Percentiles rank a stretch among this genome's conserved stretches.
Evolutionary conservation across 2,113 vertebrate genomes (phyloP).

Genomic region (Ceratotherium simum): DNA sequence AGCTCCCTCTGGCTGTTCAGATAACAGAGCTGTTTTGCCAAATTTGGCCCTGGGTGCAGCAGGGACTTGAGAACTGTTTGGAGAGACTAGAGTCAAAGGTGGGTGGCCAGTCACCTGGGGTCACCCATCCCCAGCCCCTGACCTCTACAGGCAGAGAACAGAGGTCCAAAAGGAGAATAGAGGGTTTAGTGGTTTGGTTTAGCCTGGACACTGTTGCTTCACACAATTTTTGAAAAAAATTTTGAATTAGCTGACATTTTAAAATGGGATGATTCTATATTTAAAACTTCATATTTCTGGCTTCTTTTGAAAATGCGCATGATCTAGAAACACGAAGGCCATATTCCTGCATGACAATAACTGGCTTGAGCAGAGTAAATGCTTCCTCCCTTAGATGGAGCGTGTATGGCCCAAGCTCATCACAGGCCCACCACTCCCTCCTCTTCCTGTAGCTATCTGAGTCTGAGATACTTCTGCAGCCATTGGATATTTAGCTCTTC

Average conservation of each 20-base stretch:
- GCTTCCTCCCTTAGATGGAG: background rate
- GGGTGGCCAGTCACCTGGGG: background rate
- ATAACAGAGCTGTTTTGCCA: no score
- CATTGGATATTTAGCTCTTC: background rate
- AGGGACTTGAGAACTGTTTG: background rate
- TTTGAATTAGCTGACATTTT: background rate
- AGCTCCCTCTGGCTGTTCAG: background rate
- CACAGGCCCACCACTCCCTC: background rate
- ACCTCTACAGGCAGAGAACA: background rate
- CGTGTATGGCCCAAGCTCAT: rapidly evolving
- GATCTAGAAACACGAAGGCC: background rate
- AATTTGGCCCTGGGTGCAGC: background rate
- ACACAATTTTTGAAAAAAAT: background rate
- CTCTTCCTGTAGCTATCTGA: background rate
- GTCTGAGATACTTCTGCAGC: background rate
- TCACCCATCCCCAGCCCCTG: background rate
- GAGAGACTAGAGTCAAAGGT: background rate
- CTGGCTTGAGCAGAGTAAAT: background rate
- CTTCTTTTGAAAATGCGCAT: background rate
- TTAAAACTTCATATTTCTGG: background rate
- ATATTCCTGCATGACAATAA: background rate
- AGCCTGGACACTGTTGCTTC: background rate
- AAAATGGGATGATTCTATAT: background rate
- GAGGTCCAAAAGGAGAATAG: background rate
- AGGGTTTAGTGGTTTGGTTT: background rate